These are phyloP conservation scores for Smittia sp. DNA, from an alignment of 2,888 invertebrate species.

Conservation along the genomic window DNA sequence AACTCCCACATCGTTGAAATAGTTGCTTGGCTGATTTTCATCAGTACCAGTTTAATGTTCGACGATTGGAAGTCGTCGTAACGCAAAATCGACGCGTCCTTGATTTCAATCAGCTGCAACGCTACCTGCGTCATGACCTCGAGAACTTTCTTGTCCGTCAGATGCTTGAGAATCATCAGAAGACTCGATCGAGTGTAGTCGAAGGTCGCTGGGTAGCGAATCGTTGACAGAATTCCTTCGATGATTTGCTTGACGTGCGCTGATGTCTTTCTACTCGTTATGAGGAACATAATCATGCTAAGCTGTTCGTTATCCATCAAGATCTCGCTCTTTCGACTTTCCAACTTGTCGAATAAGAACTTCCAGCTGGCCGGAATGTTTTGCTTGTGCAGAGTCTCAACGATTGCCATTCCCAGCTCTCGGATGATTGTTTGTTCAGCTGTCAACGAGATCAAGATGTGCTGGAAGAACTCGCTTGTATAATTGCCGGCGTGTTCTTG, in stretches of 20 bases:
- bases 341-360: not conserved
- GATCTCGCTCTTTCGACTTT: constrained; percentile 59
- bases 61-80: constrained; percentile 20
- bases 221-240: not conserved
- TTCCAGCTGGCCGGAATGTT: constrained; percentile 15
- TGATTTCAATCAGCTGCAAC: not conserved
- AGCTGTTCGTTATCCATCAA: constrained; percentile 64
- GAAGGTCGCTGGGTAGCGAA: not conserved
- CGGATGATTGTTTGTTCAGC: constrained; percentile 59
- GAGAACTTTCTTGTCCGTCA: constrained; percentile 19
- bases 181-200: constrained; percentile 8
- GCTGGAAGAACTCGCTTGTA: constrained; percentile 45
- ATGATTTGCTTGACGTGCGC: not conserved
- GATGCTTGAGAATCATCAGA: constrained; percentile 5
- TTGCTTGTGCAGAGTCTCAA: constrained; percentile 49
- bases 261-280: not conserved
- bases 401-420: constrained; percentile 57
- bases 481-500: not conserved
- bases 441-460: constrained; percentile 56
- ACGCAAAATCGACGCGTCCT: not conserved
- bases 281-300: constrained; percentile 43
- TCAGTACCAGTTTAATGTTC: constrained; percentile 15
- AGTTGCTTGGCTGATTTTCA: constrained; percentile 21
- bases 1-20: not conserved
- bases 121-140: not conserved